Evolutionary conservation across 2,888 invertebrate genomes (phyloP).

Genomic region (Amblyjoppa proteus): DNA sequence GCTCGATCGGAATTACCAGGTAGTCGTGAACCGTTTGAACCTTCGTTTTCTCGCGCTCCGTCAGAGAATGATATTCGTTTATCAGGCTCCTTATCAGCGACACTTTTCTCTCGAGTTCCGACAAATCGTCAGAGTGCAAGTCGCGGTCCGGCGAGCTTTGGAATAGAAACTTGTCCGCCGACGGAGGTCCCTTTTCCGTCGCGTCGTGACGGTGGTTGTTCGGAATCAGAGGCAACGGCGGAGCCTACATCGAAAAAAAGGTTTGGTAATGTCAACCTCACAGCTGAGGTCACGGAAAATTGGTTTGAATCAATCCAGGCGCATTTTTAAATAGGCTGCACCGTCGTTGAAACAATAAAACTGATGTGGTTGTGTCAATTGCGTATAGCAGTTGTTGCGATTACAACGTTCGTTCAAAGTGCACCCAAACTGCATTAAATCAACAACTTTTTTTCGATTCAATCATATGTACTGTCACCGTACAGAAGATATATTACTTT

Average conservation of each 20-base stretch:
- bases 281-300: too few relatives aligned
- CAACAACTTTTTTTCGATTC: too few relatives aligned
- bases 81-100: constrained; percentile 74
- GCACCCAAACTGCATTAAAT: too few relatives aligned
- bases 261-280: too few relatives aligned
- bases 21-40: constrained; percentile 79
- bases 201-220: constrained; percentile 6
- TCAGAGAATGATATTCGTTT: constrained; percentile 75
- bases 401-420: too few relatives aligned
- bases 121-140: constrained; percentile 50
- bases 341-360: too few relatives aligned
- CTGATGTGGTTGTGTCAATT: too few relatives aligned
- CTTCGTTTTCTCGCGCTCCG: constrained; percentile 75
- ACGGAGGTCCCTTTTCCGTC: constrained; percentile 32
- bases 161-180: constrained; percentile 72
- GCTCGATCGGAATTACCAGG: constrained; percentile 71
- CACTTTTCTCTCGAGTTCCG: constrained; percentile 74
- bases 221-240: constrained; percentile 63
- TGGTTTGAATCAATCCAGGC: too few relatives aligned
- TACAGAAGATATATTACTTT: too few relatives aligned
- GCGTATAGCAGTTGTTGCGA: too few relatives aligned
- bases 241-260: constrained; percentile 55
- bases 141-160: constrained; percentile 25
- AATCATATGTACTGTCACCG: too few relatives aligned
- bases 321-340: too few relatives aligned